These are phyloP conservation scores for Botia kubotai DNA, from an alignment of 2,797 vertebrate genomes.

Conservation along the genomic window DNA sequence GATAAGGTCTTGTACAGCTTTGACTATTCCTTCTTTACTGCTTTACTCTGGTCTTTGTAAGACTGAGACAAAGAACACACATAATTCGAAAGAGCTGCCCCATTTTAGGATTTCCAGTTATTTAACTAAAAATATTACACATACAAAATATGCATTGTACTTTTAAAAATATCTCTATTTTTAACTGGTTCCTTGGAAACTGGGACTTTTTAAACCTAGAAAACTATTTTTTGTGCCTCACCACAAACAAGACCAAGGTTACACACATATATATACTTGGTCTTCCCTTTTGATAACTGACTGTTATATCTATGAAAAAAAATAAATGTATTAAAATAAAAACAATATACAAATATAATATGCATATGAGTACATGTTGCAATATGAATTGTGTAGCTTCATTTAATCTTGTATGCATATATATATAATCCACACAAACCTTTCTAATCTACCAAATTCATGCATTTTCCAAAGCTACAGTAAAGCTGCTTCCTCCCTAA, in stretches of 20 bases:
- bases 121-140: not conserved
- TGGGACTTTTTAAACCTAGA: constrained; percentile 12
- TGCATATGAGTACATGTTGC: constrained; percentile 47
- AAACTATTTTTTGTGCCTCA: not conserved
- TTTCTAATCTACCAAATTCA: not conserved
- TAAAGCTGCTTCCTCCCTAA: constrained; percentile 2
- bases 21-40: not conserved
- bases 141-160: constrained; percentile 10
- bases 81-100: constrained; percentile 45
- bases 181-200: not conserved
- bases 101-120: constrained; percentile 28
- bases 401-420: not conserved
- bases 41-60: not conserved
- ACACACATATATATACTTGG: constrained; percentile 15
- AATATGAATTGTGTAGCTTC: constrained; percentile 40
- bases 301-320: not conserved
- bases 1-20: not conserved
- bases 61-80: constrained; percentile 11
- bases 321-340: not conserved
- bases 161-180: constrained; percentile 9
- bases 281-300: constrained; percentile 14
- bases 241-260: constrained; percentile 1
- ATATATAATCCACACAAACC: constrained; percentile 9
- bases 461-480: constrained; percentile 12
- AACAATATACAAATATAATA: constrained; percentile 32